Base-by-base conservation (phyloP, 2,797 vertebrate species). In the Chelon auratus region DNA sequence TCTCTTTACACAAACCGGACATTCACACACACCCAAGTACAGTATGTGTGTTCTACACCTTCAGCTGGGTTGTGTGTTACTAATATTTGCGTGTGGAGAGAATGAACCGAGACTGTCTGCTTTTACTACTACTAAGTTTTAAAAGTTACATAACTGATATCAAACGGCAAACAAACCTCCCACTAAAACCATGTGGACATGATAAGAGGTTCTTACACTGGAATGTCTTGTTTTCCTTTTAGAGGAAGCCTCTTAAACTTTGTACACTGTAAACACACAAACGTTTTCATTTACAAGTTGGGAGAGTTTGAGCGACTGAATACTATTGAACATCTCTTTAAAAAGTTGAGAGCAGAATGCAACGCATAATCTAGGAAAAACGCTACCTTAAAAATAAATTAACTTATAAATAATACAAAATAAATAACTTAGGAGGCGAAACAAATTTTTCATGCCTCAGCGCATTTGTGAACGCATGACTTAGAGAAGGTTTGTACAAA, bases 341-440 rank as follows among this genome's bases (percentile, higher is more conserved):
- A 78, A 87, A 84, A 43, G 36, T 36, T 36, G 22, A 79, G 64
- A 70, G 75, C 75, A 75, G 68, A 78, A 58, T 14, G 56, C 59
- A 48, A 65, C 45, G 65, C 37, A 52, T 53, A 52, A 77, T 69
- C 74, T 66, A 83, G 58, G 45, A 85, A 80, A 68, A 83, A 90
- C 39, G 65, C 36, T 20, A 64, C 75, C 42, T 80, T 62, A 52
- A 75, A 83, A 87, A 87, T 77, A 82, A 84, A 77, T 81, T 48
- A 78, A 52, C 45, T 72, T 62, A 85, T 75, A 88, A 85, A 83
- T 85, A 83, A 83, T 83, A 82, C 40, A 87, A 88, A 86, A 92
- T 87, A 90, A 90, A 86, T 80, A 85, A 85, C 33, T 81, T 48
- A 65, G 40, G 51, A 63, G 67, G 37, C 63, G 36, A 70, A 74